Percentiles rank a stretch among this genome's conserved stretches.
phyloP scores from a whole-genome alignment of 2,797 vertebrate genomes.

The Nannoperca australis region DNA sequence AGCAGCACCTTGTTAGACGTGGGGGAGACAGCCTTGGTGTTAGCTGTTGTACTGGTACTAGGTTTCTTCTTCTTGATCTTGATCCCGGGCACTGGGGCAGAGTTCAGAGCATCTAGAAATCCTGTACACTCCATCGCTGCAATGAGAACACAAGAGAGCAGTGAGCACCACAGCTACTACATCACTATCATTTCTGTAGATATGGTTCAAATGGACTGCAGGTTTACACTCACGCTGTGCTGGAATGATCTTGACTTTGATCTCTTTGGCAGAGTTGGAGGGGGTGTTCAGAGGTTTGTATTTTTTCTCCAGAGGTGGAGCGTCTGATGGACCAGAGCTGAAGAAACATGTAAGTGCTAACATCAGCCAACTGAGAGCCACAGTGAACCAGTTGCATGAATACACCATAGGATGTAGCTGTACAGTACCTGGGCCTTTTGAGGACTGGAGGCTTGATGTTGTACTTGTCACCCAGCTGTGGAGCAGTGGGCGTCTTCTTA shows the following conservation, averaged over 20 bases:
- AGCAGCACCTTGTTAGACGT: constrained; percentile 91
- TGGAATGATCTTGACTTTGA: constrained; percentile 98
- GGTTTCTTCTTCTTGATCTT: constrained; percentile 98
- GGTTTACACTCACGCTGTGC: constrained; percentile 88
- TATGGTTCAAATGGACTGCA: no score
- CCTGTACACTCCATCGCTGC: constrained; percentile 94
- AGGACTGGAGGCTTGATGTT: constrained; percentile 93
- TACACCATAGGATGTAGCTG: constrained; percentile 13
- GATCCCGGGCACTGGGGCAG: constrained; percentile 93
- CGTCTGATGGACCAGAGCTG: constrained; percentile 72
- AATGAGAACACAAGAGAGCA: background rate
- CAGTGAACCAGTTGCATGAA: background rate
- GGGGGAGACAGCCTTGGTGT: constrained; percentile 89
- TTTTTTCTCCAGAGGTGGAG: constrained; percentile 92
- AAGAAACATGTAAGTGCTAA: background rate
- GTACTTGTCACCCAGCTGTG: constrained; percentile 92
- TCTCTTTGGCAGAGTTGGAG: constrained; percentile 94
- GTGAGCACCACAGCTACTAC: constrained; percentile 1
- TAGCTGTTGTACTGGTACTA: constrained; percentile 3
- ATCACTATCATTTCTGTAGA: background rate
- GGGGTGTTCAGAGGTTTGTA: constrained; percentile 96
- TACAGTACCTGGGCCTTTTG: constrained; percentile 90
- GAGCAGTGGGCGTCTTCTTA: constrained; percentile 87
- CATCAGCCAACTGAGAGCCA: constrained; percentile 13
- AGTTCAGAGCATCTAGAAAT: constrained; percentile 96